Conservation (phyloP, 2,888 invertebrate species). For the Agrochola litura region DNA sequence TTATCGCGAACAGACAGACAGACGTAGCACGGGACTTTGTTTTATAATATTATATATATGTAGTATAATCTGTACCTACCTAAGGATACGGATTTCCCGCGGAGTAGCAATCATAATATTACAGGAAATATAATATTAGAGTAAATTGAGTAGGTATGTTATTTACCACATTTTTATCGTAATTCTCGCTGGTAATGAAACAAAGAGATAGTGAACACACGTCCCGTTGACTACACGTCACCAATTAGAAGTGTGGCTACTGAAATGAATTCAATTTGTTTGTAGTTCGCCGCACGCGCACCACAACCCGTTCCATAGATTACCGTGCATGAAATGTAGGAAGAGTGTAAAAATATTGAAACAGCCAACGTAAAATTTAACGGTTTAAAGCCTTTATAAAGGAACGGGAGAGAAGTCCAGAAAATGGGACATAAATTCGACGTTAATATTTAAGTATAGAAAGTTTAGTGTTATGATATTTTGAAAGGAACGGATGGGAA, state of each 20-base stretch:
- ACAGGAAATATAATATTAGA: slow-evolving; percentile 23
- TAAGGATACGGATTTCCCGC: not conserved
- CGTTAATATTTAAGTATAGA: slow-evolving; percentile 46
- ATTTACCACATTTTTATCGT: not conserved
- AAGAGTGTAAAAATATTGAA: slow-evolving; percentile 58
- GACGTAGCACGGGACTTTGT: too few relatives aligned
- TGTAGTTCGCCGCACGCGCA: slow-evolving; percentile 58
- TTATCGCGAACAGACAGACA: too few relatives aligned
- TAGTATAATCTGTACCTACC: too few relatives aligned
- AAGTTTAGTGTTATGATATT: slow-evolving; percentile 47
- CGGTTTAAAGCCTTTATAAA: slow-evolving; percentile 45
- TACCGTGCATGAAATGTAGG: slow-evolving; percentile 45
- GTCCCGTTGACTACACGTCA: slow-evolving; percentile 67
- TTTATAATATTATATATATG: too few relatives aligned
- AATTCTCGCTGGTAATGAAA: slow-evolving; percentile 21
- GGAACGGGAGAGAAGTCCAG: slow-evolving; percentile 39
- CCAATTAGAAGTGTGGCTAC: slow-evolving; percentile 75
- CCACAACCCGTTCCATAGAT: slow-evolving; percentile 47
- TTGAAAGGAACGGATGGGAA: slow-evolving; percentile 17
- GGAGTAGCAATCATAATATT: slow-evolving; percentile 20
- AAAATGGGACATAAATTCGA: slow-evolving; percentile 55
- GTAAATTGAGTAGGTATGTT: slow-evolving; percentile 7
- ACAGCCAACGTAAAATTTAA: slow-evolving; percentile 57
- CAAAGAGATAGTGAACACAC: slow-evolving; percentile 48
- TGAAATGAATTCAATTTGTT: slow-evolving; percentile 78